Evolutionary conservation across 2,888 invertebrate species (phyloP), one percentile per base, ranked within the genome.

Genomic region (Kryphioiulus occultus): DNA sequence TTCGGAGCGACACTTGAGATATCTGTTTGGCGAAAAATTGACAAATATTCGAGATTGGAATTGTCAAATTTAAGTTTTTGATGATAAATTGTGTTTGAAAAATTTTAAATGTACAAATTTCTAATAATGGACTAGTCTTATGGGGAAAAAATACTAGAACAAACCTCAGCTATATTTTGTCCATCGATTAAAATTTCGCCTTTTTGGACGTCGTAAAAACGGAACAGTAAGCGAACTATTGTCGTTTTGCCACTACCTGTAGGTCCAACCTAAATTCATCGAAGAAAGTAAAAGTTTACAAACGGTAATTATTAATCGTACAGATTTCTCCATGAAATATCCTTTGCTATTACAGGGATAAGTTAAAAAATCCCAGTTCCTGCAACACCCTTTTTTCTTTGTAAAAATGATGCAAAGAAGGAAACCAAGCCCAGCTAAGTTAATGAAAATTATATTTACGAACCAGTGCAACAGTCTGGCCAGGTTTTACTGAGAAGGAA

Each of bases 401-500:
- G 19, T 12, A 47, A 4, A 17, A 17, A 47, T 47, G 1, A 9
- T 15, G 47, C 47, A 12, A 47, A 47, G 17, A 47, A 47, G 5
- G n/a, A 53, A 5, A n/a, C 2, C 19, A 53, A n/a, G 53, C 1
- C 19, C n/a, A 44, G 5, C n/a, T 47, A 12, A 53, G 53, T 7
- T 53, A 53, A 3, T 35, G 35, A n/a, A 53, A 30, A 68, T 39
- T 22, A 88, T 19, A 42, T 32, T 84, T 85, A 88, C 91, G 90
- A 88, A 92, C 92, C 88, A 92, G 89, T 12, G 93, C 93, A 15
- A 98, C 93, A 4, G 97, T 98, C 91, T 96, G 95, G 9, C 98
- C 98, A 0, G 96, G 94, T 0, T 95, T 95, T 0, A 96, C 96
- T 9, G 93, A 93, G 90, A 98, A 97, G 89, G 94, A 95, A 82